These are phyloP conservation scores for Menidia beryllina DNA, from an alignment of 2,113 vertebrate genomes.

Conservation along the genomic window DNA sequence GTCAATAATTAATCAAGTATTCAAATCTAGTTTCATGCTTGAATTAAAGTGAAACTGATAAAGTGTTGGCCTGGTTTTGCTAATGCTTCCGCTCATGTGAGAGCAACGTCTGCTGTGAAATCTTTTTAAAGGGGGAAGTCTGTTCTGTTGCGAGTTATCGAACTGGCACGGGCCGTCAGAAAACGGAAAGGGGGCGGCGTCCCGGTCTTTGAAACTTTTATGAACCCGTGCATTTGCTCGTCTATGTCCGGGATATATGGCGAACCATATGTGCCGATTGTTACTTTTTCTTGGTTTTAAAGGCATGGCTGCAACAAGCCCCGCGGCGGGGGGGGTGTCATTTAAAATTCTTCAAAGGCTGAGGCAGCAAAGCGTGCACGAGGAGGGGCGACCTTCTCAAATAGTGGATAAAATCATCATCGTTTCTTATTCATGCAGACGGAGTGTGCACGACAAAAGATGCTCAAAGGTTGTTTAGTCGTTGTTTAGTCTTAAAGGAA, in stretches of 20 bases:
- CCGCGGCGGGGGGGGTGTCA: constrained; percentile 24
- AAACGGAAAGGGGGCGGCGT: constrained; percentile 32
- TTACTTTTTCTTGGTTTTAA: constrained; percentile 16
- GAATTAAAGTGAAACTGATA: constrained; percentile 40
- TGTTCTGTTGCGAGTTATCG: constrained; percentile 48
- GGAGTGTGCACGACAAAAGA: constrained; percentile 5
- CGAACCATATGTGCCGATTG: neutral
- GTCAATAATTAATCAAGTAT: constrained; percentile 71
- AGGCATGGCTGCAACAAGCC: constrained; percentile 28
- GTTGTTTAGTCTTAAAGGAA: constrained; percentile 12
- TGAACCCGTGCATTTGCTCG: neutral
- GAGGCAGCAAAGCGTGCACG: constrained; percentile 14
- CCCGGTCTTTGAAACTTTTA: constrained; percentile 28
- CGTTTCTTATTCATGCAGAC: constrained; percentile 63
- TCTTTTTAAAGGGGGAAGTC: constrained; percentile 51
- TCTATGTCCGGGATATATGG: neutral
- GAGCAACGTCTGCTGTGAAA: no score
- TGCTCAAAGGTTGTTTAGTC: constrained; percentile 11
- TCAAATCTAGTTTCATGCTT: constrained; percentile 56
- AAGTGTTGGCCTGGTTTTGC: constrained; percentile 38
- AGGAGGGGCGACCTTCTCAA: constrained; percentile 34
- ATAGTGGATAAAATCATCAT: constrained; percentile 43
- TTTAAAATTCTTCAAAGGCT: constrained; percentile 25
- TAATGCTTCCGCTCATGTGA: no score
- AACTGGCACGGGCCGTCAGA: constrained; percentile 33